Base-by-base conservation (phyloP, 2,113 vertebrate genomes). In the Silurus glanis region DNA sequence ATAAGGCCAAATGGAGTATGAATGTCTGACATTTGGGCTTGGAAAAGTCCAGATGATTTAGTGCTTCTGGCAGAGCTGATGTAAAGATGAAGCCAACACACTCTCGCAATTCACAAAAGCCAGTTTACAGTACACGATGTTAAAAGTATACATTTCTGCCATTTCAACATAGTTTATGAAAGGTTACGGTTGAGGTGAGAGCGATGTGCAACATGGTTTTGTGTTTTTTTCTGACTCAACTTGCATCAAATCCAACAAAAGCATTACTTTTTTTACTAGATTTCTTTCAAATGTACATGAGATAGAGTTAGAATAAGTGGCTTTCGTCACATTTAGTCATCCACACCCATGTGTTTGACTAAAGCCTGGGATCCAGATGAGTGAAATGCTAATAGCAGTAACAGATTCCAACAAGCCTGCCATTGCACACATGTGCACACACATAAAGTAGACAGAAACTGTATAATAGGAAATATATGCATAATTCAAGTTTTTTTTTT, bases 341-440 rank as follows among this genome's bases (percentile, higher is more conserved):
- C 71, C 67, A 79, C 85, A 84, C 85, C 61, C 61, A 81, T 59
- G 47, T 55, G 56, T 83, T 80, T 56, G 61, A 37, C 78, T 82
- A 45, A 82, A 66, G 85, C 75, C 61, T 58, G 58, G 56, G 71
- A 49, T 84, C 75, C 75, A 85, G 85, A 79, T 87, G 53, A 85
- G 78, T 59, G 80, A 75, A 58, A 80, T 37, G 14, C 16, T 78
- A 21, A 47, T 23, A 25, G 62, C 1, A 83, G 62, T 66, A 78
- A 81, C 81, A 58, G 67, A 84, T 89, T 86, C 76, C 82, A 84
- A 83, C 25, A 81, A 56, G 23, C 62, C 62, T 82, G 88, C 59
- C 83, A 87, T 47, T 14, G 14, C 78, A 66, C 28, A 59, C 56
- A 7, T 51, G 19, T 37, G 37, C 47, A 58, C 61, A 71, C 6